Percentiles rank a stretch among this genome's conserved stretches.
These are phyloP conservation scores for Peromyscus nudipes DNA, from an alignment of 2,797 vertebrate species.

Conservation along the genomic window DNA sequence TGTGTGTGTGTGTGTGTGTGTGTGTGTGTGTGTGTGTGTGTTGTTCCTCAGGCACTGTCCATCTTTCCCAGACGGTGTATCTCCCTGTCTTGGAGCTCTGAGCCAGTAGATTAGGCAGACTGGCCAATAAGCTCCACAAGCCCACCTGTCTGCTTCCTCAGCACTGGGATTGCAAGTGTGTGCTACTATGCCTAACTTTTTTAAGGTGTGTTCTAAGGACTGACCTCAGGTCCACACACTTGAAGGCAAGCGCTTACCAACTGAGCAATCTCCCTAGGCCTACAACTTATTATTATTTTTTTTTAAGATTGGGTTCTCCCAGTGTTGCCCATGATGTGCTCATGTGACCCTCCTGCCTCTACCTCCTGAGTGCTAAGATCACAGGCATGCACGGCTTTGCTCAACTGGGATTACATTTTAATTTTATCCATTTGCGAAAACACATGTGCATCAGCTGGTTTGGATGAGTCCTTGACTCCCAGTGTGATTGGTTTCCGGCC, in stretches of 20 bases:
- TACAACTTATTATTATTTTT: not conserved
- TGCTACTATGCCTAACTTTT: not conserved
- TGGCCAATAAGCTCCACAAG: not conserved
- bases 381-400: no score
- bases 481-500: not conserved
- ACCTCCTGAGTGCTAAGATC: not conserved
- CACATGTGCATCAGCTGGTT: not conserved
- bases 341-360: not conserved
- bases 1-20: no score
- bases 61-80: not conserved
- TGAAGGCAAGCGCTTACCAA: not conserved
- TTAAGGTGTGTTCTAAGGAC: not conserved
- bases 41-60: not conserved
- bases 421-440: conserved; percentile 8
- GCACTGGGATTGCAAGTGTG: not conserved
- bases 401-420: not conserved
- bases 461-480: not conserved
- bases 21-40: no score
- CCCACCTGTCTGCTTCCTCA: not conserved
- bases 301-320: not conserved
- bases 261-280: not conserved
- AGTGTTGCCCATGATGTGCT: not conserved
- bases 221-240: not conserved
- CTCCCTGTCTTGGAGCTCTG: not conserved
- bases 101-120: not conserved